Conservation (phyloP, 2,797 vertebrate genomes). For the Helarctos malayanus region DNA sequence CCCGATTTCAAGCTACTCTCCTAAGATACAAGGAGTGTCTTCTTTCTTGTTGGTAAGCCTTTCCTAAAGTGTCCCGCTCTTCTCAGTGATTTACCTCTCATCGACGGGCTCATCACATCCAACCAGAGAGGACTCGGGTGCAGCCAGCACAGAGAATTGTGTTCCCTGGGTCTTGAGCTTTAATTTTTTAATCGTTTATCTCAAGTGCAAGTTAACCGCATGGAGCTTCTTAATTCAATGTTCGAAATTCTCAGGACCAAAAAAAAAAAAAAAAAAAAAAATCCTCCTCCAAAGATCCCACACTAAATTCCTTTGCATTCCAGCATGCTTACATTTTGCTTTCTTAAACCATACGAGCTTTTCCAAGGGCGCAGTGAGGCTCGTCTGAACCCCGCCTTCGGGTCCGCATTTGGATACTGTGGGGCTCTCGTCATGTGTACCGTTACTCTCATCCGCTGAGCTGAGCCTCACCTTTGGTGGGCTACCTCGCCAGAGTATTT, state of each 20-base stretch:
- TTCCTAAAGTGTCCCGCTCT: neutral
- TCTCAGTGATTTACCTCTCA: neutral
- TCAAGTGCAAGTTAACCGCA: slow-evolving; percentile 78
- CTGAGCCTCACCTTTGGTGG: neutral
- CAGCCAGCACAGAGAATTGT: neutral
- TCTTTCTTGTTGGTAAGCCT: neutral
- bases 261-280: slow-evolving; percentile 19
- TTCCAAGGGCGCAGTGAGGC: neutral
- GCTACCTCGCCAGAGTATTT: neutral
- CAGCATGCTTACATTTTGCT: slow-evolving; percentile 71
- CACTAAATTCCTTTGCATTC: slow-evolving; percentile 64
- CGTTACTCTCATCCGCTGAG: neutral
- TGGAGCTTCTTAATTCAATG: slow-evolving; percentile 79
- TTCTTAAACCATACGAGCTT: slow-evolving; percentile 70
- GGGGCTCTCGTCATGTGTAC: neutral
- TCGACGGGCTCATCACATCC: neutral
- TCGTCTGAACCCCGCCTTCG: neutral
- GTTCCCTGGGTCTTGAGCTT: slow-evolving; percentile 33
- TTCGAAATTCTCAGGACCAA: slow-evolving; percentile 29
- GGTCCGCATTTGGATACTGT: neutral
- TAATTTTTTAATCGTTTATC: slow-evolving; percentile 73
- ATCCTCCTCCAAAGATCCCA: neutral
- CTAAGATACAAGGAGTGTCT: neutral
- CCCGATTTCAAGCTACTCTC: rapidly evolving
- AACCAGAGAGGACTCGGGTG: neutral